Conservation (phyloP, 1,140 invertebrate genomes). For the Leptestheria dahalacensis region DNA sequence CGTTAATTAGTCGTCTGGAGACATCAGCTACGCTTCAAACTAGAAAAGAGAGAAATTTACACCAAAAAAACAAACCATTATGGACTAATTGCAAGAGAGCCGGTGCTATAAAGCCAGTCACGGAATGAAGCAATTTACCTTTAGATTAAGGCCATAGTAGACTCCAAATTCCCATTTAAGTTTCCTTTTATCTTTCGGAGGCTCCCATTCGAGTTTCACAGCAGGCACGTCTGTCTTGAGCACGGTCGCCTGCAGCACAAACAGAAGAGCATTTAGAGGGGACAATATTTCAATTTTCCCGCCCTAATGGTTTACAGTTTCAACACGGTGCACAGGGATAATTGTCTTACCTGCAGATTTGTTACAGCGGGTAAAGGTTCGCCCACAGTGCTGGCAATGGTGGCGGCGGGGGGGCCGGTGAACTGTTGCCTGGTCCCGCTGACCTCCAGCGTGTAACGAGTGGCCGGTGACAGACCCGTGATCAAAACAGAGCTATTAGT, state of each 20-base stretch:
- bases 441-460: constrained; percentile 41
- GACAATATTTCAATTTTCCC: constrained; percentile 21
- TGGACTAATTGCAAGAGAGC: too few species aligned
- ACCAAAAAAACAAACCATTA: too few species aligned
- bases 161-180: constrained; percentile 45
- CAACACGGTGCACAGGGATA: not conserved
- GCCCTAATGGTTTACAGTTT: not conserved
- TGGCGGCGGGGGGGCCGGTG: constrained; percentile 35
- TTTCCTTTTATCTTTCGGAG: constrained; percentile 34
- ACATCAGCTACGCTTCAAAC: too few species aligned
- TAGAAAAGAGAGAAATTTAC: too few species aligned
- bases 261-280: constrained; percentile 22
- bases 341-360: constrained; percentile 23
- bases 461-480: constrained; percentile 39
- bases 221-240: constrained; percentile 40
- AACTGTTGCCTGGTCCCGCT: constrained; percentile 31
- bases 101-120: too few species aligned
- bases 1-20: too few species aligned
- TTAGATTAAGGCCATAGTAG: constrained; percentile 36
- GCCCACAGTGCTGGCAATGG: constrained; percentile 31
- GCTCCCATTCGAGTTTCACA: constrained; percentile 46
- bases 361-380: not conserved
- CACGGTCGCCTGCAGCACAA: constrained; percentile 19
- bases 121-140: constrained; percentile 21
- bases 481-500: constrained; percentile 28